Evolutionary conservation across 1,140 invertebrate species (phyloP).

Genomic region (Saccostrea echinata): DNA sequence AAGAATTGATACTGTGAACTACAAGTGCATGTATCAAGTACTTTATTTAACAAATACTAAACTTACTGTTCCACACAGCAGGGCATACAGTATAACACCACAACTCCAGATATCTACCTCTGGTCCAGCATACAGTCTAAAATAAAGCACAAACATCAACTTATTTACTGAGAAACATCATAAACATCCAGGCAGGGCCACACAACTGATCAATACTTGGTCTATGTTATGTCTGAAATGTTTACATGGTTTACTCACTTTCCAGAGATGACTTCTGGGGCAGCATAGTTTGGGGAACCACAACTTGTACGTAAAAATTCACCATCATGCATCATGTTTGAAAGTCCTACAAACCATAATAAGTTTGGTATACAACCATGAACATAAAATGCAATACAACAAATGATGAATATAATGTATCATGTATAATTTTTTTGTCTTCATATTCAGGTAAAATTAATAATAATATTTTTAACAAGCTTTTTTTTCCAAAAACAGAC

Average conservation of each 20-base stretch:
- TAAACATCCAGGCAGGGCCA: no score
- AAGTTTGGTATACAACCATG: not conserved
- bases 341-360: conserved; percentile 85
- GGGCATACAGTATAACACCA: conserved; percentile 98
- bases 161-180: no score
- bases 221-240: not conserved
- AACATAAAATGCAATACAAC: not conserved
- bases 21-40: no score
- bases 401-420: not conserved
- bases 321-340: conserved; percentile 99
- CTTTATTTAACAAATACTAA: not conserved
- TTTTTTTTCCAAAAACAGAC: no score
- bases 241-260: conserved; percentile 83
- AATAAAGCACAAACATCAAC: conserved; percentile 42
- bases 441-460: not conserved
- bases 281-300: conserved; percentile 99
- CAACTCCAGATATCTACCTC: conserved; percentile 99
- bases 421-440: not conserved
- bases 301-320: conserved; percentile 99
- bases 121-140: conserved; percentile 93
- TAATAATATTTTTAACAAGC: not conserved
- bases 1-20: no score
- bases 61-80: conserved; percentile 94
- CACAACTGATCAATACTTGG: no score
- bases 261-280: conserved; percentile 99